phyloP scores from a whole-genome alignment of 2,113 vertebrate species.

The Leptosomus discolor region DNA sequence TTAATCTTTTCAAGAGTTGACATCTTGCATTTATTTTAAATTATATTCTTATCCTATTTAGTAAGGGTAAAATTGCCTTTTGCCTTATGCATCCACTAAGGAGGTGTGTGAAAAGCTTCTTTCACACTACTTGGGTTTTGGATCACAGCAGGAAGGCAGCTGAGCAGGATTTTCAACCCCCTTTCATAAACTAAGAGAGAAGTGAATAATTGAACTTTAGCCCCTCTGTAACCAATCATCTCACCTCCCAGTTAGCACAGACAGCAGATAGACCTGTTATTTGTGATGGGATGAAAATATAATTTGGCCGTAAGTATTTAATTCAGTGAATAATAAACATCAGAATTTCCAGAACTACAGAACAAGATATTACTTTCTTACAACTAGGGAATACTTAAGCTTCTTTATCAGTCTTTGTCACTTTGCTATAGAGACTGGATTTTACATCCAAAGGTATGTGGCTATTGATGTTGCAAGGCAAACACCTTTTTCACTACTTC shows the following conservation, averaged over 20 bases:
- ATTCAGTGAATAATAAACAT: neutral
- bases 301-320: neutral
- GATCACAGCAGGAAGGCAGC: neutral
- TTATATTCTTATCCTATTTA: neutral
- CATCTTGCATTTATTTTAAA: neutral
- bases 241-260: accelerated
- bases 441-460: neutral
- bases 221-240: neutral
- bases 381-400: neutral
- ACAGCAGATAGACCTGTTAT: neutral
- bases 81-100: neutral
- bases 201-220: neutral
- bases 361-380: neutral
- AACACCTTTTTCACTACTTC: neutral
- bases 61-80: neutral
- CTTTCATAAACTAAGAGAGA: neutral
- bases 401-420: neutral
- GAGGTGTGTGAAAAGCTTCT: neutral
- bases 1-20: neutral
- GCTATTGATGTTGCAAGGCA: neutral
- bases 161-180: neutral
- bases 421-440: neutral
- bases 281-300: neutral
- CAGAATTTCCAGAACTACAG: neutral
- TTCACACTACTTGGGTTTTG: neutral